These are phyloP conservation scores for Pogonus chalceus DNA, from an alignment of 1,140 invertebrate genomes.

Conservation along the genomic window DNA sequence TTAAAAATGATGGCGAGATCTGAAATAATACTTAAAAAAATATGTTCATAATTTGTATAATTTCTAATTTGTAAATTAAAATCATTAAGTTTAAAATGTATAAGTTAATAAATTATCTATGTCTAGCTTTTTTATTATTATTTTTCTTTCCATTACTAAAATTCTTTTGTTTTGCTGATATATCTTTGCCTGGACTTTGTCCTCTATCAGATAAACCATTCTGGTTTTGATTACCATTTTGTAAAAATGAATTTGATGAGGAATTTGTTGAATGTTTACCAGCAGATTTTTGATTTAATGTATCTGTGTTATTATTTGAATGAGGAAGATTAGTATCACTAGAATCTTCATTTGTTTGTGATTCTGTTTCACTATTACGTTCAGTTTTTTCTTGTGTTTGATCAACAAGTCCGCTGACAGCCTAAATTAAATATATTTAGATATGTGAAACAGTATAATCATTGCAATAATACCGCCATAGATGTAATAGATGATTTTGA, in stretches of 20 bases:
- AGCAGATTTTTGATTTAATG: slow-evolving; percentile 48
- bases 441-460: neutral
- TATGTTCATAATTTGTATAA: slow-evolving; percentile 6
- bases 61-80: neutral
- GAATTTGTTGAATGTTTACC: slow-evolving; percentile 50
- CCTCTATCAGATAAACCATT: slow-evolving; percentile 43
- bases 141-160: slow-evolving; percentile 52
- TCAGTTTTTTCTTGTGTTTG: slow-evolving; percentile 63
- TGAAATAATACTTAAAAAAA: neutral
- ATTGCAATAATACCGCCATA: slow-evolving; percentile 69
- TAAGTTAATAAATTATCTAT: slow-evolving; percentile 53
- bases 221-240: slow-evolving; percentile 41
- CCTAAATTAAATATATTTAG: slow-evolving; percentile 42
- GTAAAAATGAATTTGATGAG: slow-evolving; percentile 20
- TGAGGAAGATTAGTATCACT: slow-evolving; percentile 56
- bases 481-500: slow-evolving; percentile 98
- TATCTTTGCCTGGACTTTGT: slow-evolving; percentile 32
- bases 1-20: too few species aligned
- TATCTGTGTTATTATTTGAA: slow-evolving; percentile 46
- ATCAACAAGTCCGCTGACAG: slow-evolving; percentile 71
- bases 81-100: neutral
- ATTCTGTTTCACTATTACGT: slow-evolving; percentile 80
- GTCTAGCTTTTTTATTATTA: slow-evolving; percentile 57
- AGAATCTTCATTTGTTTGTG: slow-evolving; percentile 68
- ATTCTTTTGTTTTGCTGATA: slow-evolving; percentile 46